Percentiles rank a stretch among this genome's conserved stretches.
These are phyloP conservation scores for Teleogryllus oceanicus DNA, from an alignment of 2,888 invertebrate species.

Conservation along the genomic window DNA sequence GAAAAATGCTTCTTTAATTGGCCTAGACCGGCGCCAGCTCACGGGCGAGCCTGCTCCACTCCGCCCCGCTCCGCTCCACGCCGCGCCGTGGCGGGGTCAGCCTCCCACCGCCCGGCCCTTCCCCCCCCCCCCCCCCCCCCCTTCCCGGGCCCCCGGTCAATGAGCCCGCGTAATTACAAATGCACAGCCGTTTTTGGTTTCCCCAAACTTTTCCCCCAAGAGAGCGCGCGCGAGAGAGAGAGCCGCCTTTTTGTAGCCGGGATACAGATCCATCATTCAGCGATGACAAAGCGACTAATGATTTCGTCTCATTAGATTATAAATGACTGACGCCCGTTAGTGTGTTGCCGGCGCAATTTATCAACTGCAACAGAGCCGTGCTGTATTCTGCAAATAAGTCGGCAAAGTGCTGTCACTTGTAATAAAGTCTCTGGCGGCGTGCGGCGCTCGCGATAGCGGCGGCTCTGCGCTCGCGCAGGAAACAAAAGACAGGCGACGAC, in stretches of 20 bases:
- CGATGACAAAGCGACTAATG: slow-evolving; percentile 2
- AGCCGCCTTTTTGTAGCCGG: not conserved
- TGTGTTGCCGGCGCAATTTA: not conserved
- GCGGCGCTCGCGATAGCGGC: not conserved
- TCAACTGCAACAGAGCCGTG: not conserved
- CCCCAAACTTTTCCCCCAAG: not conserved
- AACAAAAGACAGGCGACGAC: too few species aligned
- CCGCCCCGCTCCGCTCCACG: not conserved
- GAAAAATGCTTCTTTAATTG: slow-evolving; percentile 18
- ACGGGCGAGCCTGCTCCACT: not conserved
- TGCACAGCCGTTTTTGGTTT: not conserved
- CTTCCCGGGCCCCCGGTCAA: not conserved
- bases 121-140: not conserved
- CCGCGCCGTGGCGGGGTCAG: not conserved
- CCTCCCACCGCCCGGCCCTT: not conserved
- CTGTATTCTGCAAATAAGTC: slow-evolving; percentile 18
- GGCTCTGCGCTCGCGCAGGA: not conserved
- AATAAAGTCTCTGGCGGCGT: not conserved
- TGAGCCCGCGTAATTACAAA: slow-evolving; percentile 18
- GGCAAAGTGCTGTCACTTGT: slow-evolving; percentile 9
- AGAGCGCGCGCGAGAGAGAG: not conserved
- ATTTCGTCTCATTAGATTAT: slow-evolving; percentile 11
- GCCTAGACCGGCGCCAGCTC: not conserved
- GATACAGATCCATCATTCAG: slow-evolving; percentile 18
- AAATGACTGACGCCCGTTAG: slow-evolving; percentile 9